Evolutionary conservation across 1,140 invertebrate genomes (phyloP).

Genomic region (Meloidogyne floridensis): DNA sequence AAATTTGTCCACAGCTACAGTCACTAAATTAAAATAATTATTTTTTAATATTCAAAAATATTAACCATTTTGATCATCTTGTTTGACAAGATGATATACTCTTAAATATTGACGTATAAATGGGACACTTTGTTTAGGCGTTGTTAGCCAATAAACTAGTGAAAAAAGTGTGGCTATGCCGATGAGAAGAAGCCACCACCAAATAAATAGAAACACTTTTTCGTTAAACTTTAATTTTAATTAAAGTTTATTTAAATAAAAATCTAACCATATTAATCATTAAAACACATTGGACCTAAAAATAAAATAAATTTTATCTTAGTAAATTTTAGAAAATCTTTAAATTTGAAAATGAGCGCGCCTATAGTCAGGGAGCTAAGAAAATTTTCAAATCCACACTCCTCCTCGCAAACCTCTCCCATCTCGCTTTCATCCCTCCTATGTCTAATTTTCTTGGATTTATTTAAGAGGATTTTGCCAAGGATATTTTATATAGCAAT

Average conservation of each 20-base stretch:
- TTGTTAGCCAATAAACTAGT: slow-evolving; percentile 54
- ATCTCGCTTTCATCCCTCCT: too few species aligned
- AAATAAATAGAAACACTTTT: slow-evolving; percentile 65
- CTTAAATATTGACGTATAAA: slow-evolving; percentile 34
- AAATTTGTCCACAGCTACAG: slow-evolving; percentile 61
- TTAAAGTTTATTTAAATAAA: slow-evolving; percentile 62
- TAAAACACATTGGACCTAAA: slow-evolving; percentile 61
- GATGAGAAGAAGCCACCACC: slow-evolving; percentile 64
- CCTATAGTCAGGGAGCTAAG: too few species aligned
- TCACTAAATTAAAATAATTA: slow-evolving; percentile 34
- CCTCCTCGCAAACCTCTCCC: too few species aligned
- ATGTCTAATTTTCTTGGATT: too few species aligned
- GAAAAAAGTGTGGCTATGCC: slow-evolving; percentile 57
- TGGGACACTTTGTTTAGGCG: slow-evolving; percentile 28
- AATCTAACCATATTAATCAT: slow-evolving; percentile 66
- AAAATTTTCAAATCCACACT: too few species aligned
- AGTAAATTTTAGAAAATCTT: too few species aligned
- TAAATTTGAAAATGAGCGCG: too few species aligned
- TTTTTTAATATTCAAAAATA: background rate
- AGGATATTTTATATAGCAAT: too few species aligned
- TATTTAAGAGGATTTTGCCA: too few species aligned
- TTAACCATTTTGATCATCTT: slow-evolving; percentile 40
- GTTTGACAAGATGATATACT: slow-evolving; percentile 37
- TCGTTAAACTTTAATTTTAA: slow-evolving; percentile 51
- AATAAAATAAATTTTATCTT: too few species aligned